These are phyloP conservation scores for Mungos mungo DNA, from an alignment of 2,113 vertebrate species.

Conservation along the genomic window DNA sequence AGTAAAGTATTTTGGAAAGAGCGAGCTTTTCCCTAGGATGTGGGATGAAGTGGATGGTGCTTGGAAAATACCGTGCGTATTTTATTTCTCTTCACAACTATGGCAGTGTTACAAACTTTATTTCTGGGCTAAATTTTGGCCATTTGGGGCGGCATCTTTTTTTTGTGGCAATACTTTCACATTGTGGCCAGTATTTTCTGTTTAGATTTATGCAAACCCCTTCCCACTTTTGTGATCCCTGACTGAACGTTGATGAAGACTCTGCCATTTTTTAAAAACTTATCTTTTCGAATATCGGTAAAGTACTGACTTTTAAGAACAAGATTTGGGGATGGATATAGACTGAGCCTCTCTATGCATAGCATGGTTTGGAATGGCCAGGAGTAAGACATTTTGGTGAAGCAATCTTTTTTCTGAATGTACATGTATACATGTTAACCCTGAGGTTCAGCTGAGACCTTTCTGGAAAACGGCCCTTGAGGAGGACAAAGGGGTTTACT, in stretches of 20 bases:
- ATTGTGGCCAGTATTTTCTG: conserved; percentile 30
- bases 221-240: conserved; percentile 23
- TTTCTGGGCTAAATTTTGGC: not conserved
- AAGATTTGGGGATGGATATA: not conserved
- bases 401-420: not conserved
- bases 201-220: conserved; percentile 15
- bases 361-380: not conserved
- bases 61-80: not conserved
- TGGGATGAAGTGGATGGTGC: not conserved
- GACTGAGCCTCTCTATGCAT: not conserved
- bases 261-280: conserved; percentile 23
- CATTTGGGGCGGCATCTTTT: not conserved
- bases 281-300: conserved; percentile 38
- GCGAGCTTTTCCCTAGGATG: not conserved
- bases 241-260: not conserved
- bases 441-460: not conserved
- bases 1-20: not conserved
- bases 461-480: conserved; percentile 6
- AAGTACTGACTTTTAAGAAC: not conserved
- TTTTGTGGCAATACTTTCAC: not conserved
- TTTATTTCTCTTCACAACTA: not conserved
- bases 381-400: not conserved
- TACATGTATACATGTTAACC: not conserved
- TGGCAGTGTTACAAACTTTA: not conserved
- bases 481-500: not conserved